A percentile compares a stretch with the other conserved stretches of the same genome.
Evolutionary conservation across 2,113 vertebrate genomes (phyloP).

Genomic region (Apodemus sylvaticus): DNA sequence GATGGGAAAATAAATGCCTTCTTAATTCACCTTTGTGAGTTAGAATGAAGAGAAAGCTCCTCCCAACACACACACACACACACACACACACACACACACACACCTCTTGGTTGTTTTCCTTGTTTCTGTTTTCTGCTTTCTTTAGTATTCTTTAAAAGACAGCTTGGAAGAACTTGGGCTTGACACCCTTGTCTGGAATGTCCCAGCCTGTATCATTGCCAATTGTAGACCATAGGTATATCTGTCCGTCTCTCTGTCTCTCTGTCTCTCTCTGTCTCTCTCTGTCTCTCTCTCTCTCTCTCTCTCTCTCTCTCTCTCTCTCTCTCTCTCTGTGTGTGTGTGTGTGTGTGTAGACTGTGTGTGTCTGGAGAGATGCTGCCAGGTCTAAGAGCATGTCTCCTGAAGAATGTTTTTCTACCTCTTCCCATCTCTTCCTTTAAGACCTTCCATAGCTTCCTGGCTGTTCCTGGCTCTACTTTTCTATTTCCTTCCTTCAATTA

Average conservation of each 20-base stretch:
- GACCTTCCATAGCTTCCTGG: conserved; percentile 3
- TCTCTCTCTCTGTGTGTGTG: no score
- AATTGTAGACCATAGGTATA: not conserved
- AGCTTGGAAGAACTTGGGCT: not conserved
- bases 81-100: not conserved
- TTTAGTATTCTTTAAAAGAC: not conserved
- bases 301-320: no score
- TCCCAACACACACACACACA: not conserved
- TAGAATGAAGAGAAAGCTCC: not conserved
- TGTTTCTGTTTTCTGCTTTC: not conserved
- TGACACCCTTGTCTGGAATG: not conserved
- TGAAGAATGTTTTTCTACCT: not conserved
- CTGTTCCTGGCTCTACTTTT: not conserved
- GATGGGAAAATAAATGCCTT: not conserved
- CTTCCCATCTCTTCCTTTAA: conserved; percentile 9
- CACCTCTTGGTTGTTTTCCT: not conserved
- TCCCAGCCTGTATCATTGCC: not conserved
- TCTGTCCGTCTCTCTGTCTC: no score
- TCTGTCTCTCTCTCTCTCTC: no score
- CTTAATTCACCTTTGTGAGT: not conserved
- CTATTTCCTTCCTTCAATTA: not conserved
- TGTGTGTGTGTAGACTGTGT: no score
- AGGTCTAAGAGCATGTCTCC: not conserved
- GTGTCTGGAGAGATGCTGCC: no score
- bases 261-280: no score